Percentiles rank a stretch among this genome's conserved stretches.
phyloP scores from a whole-genome alignment of 2,797 vertebrate genomes.

The Pyrocephalus nanus region DNA sequence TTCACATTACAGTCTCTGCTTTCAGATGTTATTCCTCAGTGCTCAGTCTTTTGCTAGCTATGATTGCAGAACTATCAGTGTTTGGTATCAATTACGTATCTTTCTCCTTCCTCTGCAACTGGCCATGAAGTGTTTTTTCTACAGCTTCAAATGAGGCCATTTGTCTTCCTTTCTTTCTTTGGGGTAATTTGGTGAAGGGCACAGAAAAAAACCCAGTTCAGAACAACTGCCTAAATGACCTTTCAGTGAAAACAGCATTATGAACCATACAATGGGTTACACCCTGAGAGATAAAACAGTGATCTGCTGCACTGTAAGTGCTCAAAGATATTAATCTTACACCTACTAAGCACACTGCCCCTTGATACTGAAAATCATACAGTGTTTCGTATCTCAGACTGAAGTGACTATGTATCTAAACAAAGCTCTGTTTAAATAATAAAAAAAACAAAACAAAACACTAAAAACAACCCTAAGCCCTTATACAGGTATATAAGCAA shows the following conservation, averaged over 20 bases:
- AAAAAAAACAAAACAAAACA: not conserved
- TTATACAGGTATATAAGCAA: not conserved
- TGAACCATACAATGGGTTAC: not conserved
- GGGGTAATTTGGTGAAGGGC: not conserved
- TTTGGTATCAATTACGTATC: not conserved
- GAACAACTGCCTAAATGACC: not conserved
- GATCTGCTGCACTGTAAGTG: not conserved
- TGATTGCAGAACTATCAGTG: not conserved
- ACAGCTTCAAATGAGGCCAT: not conserved
- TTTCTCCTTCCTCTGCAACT: not conserved
- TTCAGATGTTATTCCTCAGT: not conserved
- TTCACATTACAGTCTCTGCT: not conserved
- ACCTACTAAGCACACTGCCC: not conserved
- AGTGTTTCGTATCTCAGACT: not conserved
- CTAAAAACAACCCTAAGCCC: not conserved
- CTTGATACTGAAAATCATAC: not conserved
- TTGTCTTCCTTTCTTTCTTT: conserved; percentile 4
- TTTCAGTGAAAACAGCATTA: not conserved
- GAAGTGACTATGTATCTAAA: not conserved
- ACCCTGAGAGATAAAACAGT: not conserved
- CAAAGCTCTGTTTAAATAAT: not conserved
- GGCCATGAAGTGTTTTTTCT: not conserved
- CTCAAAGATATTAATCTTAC: not conserved
- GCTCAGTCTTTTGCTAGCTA: not conserved
- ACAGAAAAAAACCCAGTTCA: not conserved